These are phyloP conservation scores for Abscondita cerata DNA, from an alignment of 2,888 invertebrate species.

Conservation along the genomic window DNA sequence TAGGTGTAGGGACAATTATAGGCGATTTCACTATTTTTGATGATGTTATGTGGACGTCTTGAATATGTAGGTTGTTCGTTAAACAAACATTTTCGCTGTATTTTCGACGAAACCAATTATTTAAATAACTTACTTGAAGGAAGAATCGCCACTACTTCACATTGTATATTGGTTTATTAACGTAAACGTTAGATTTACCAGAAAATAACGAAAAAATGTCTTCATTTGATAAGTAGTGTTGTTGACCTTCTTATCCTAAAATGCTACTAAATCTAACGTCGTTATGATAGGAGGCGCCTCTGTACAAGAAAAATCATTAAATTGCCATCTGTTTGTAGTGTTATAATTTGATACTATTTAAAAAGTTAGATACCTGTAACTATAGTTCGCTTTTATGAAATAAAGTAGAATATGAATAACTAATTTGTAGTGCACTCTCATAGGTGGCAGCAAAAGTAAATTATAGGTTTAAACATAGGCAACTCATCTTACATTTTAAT, in stretches of 20 bases:
- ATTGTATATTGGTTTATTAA: conserved; percentile 18
- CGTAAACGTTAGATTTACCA: conserved; percentile 15
- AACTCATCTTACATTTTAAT: too few relatives aligned
- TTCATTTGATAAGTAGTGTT: conserved; percentile 46
- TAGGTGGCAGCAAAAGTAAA: too few relatives aligned
- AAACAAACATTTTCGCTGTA: conserved; percentile 8
- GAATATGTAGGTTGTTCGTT: conserved; percentile 32
- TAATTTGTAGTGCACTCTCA: too few relatives aligned
- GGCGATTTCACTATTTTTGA: not conserved
- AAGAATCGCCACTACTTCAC: conserved; percentile 15
- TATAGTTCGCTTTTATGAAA: too few relatives aligned
- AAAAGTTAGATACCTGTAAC: too few relatives aligned
- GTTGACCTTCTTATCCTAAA: conserved; percentile 58
- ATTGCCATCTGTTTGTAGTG: not conserved
- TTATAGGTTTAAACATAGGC: too few relatives aligned
- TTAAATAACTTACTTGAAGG: conserved; percentile 16
- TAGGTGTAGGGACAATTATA: not conserved
- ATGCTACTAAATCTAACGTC: conserved; percentile 23
- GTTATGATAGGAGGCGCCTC: conserved; percentile 2
- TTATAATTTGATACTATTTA: too few relatives aligned
- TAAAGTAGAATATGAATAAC: too few relatives aligned
- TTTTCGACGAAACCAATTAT: not conserved
- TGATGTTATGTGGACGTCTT: conserved; percentile 20
- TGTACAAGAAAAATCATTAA: conserved; percentile 5
- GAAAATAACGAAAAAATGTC: conserved; percentile 25